Evolutionary conservation across 2,797 vertebrate species (phyloP), one percentile per base, ranked within the genome.

Genomic region (Pseudochromis fuscus): DNA sequence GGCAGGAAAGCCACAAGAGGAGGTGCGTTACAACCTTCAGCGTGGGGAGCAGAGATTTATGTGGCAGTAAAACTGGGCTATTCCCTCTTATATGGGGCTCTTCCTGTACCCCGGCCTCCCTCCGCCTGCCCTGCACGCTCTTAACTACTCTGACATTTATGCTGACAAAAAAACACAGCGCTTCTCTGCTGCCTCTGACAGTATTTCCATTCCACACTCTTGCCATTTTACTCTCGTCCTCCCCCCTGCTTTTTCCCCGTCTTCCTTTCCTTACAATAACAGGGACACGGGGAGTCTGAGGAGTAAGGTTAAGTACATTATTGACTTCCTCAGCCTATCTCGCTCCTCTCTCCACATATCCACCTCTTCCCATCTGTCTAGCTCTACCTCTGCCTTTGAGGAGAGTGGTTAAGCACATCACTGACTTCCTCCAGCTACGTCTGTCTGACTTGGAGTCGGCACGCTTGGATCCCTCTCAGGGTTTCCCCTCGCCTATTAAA

Each of bases 1-100:
- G 64, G 51, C 70, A 85, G 72, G 73, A 52, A 66, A 69, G 60
- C 53, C 24, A 59, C 31, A 53, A 68, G 77, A 82, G 69, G 75
- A 72, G 75, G 77, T 5, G 63, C 70, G 85, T 86, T 80, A 79
- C 63, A 77, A 70, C 46, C 78, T 77, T 72, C 65, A 56, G 67
- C 16, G 79, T 53, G 72, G 74, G 79, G 72, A 60, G 37, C 16
- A 25, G 72, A 87, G 91, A 94, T 93, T 93, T 92, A 92, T 92
- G 87, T 72, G 82, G 59, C 69, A 38, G 27, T 92, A 91, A 92
- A 90, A 84, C 69, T 12, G 66, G 86, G 82, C 85, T 87, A 86
- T 91, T 89, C 91, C 88, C 83, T 79, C 75, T 75, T 83, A 79
- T 83, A 81, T 18, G 46, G 72, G 88, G 70, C 85, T 89, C 85